phyloP scores from a whole-genome alignment of 2,797 vertebrate species.

The Loriculus beryllinus region DNA sequence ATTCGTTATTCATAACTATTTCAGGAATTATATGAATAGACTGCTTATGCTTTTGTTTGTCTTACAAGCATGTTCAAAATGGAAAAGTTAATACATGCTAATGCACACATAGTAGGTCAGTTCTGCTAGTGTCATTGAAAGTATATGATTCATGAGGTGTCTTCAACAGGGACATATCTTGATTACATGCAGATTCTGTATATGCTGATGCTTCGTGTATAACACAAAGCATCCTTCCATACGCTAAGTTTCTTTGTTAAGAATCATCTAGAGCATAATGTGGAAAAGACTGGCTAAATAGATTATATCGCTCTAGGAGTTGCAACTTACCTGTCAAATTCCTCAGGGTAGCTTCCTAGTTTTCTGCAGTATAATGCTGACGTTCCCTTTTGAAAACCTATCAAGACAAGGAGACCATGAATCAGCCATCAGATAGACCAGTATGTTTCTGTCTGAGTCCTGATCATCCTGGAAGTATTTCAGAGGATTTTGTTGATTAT shows the following conservation, averaged over 20 bases:
- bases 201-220: background rate
- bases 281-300: background rate
- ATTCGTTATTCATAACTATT: background rate
- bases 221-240: background rate
- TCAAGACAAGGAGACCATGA: background rate
- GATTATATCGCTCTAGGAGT: background rate
- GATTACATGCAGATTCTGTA: background rate
- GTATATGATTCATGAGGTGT: background rate
- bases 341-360: background rate
- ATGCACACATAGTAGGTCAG: rapidly evolving
- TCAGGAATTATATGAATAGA: background rate
- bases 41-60: background rate
- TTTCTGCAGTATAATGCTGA: background rate
- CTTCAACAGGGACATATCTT: background rate
- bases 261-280: background rate
- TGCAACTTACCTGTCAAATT: background rate
- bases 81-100: background rate
- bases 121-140: background rate
- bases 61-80: background rate
- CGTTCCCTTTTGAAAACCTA: background rate
- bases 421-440: background rate
- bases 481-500: background rate
- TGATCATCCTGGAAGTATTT: background rate
- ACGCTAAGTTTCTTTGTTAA: background rate
- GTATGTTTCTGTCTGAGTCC: background rate